phyloP scores from a whole-genome alignment of 2,888 invertebrate species.

The Macrophya alboannulata region DNA sequence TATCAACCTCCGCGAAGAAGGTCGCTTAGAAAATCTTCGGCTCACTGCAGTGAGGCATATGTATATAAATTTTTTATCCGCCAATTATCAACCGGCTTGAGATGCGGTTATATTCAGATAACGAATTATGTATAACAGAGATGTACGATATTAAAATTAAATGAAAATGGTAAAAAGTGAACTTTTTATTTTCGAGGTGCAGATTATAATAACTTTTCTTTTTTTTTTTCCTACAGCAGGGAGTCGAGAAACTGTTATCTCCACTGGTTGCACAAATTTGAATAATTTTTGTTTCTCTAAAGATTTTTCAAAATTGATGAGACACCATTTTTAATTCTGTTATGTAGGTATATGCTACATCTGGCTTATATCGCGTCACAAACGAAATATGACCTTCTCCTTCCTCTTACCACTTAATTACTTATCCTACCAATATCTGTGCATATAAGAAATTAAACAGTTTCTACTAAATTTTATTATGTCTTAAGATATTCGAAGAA shows the following conservation, averaged over 20 bases:
- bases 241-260: neutral
- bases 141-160: neutral
- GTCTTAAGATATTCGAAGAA: neutral
- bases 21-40: neutral
- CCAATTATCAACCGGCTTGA: neutral
- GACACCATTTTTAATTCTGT: neutral
- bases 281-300: neutral
- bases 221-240: too few species aligned
- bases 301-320: neutral
- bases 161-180: too few species aligned
- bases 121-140: neutral
- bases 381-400: neutral
- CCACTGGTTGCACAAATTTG: neutral
- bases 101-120: neutral
- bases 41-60: neutral
- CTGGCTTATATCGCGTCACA: neutral
- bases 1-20: too few species aligned
- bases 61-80: too few species aligned
- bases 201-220: too few species aligned
- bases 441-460: too few species aligned
- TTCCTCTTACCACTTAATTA: neutral
- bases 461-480: too few species aligned
- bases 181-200: too few species aligned
- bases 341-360: neutral
- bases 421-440: too few species aligned